These are phyloP conservation scores for Bolborhynchus lineola DNA, from an alignment of 2,113 vertebrate species.

Conservation along the genomic window DNA sequence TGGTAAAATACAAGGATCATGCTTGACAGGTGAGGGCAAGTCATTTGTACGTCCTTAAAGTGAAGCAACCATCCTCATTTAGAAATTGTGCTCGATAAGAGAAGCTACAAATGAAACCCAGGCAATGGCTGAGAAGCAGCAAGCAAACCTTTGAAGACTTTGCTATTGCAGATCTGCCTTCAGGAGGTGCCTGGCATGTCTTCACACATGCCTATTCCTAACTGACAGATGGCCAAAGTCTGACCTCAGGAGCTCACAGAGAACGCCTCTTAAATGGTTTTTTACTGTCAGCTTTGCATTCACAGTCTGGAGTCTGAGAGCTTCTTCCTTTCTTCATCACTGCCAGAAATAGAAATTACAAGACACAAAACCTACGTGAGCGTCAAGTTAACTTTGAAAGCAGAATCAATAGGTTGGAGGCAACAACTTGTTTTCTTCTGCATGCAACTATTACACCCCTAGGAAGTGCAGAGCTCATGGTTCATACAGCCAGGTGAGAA, in stretches of 20 bases:
- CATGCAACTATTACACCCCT: background rate
- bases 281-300: conserved; percentile 14
- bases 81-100: conserved; percentile 71
- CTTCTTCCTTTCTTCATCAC: background rate
- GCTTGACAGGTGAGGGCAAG: conserved; percentile 89
- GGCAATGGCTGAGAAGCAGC: background rate
- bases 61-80: conserved; percentile 76
- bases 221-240: conserved; percentile 48
- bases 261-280: background rate
- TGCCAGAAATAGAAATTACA: conserved; percentile 11
- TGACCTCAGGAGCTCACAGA: conserved; percentile 27
- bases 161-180: conserved; percentile 23
- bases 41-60: conserved; percentile 87
- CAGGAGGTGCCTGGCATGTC: conserved; percentile 40
- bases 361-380: background rate
- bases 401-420: background rate
- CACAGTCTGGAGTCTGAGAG: background rate
- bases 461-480: background rate
- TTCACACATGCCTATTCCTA: conserved; percentile 25
- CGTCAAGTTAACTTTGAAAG: conserved; percentile 5
- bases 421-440: background rate
- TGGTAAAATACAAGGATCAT: conserved; percentile 89
- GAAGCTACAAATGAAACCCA: conserved; percentile 76
- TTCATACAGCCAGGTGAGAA: background rate
- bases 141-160: conserved; percentile 22